phyloP scores from a whole-genome alignment of 2,888 invertebrate species.

The Caenorhabditis sp. region DNA sequence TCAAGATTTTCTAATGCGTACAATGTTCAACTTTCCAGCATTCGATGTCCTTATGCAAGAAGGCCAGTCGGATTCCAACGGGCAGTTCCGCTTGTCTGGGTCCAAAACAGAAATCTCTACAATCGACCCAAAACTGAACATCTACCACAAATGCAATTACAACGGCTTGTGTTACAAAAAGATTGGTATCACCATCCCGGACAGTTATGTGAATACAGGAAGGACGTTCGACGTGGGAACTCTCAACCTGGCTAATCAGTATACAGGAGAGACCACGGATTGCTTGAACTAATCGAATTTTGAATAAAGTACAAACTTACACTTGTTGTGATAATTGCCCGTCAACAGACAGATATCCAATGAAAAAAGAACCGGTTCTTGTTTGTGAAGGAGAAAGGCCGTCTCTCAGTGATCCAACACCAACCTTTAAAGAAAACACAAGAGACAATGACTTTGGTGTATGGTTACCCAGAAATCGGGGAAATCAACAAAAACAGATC shows the following conservation, averaged over 20 bases:
- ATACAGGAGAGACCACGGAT: neutral
- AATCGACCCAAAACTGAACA: slow-evolving; percentile 9
- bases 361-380: too few relatives aligned
- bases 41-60: neutral
- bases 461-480: too few relatives aligned
- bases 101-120: slow-evolving; percentile 2
- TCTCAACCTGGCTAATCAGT: neutral
- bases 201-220: neutral
- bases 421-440: too few relatives aligned
- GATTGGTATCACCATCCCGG: slow-evolving; percentile 1
- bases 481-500: too few relatives aligned
- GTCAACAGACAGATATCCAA: too few relatives aligned
- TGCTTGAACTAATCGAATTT: neutral
- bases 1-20: too few relatives aligned
- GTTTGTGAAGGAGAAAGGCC: too few relatives aligned
- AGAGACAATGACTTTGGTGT: too few relatives aligned
- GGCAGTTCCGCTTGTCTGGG: neutral
- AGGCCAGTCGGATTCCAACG: neutral
- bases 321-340: too few relatives aligned
- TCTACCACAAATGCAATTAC: slow-evolving; percentile 9
- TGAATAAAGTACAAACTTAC: too few relatives aligned
- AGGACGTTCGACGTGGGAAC: slow-evolving; percentile 1
- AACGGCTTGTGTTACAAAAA: neutral
- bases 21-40: neutral
- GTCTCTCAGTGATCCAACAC: too few relatives aligned